Percentiles rank a stretch among this genome's conserved stretches.
Conservation (phyloP, 2,113 vertebrate species). For the Pachyramphus minor region DNA sequence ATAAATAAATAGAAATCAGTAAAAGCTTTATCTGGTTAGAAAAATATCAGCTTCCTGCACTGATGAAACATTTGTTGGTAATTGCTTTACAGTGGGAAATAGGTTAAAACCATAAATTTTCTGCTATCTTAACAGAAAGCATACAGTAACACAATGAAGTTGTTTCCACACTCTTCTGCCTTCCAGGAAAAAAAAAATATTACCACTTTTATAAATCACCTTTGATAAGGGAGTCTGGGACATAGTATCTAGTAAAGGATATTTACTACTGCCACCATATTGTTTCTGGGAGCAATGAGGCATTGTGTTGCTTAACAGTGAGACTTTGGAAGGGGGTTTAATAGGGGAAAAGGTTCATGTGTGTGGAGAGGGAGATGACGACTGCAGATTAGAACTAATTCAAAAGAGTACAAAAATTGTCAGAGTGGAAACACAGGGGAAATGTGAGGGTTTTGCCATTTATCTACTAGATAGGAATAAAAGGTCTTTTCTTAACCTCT, state of each 20-base stretch:
- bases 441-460: not conserved
- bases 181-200: not conserved
- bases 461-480: slow-evolving; percentile 6
- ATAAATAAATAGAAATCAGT: not conserved
- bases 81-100: not conserved
- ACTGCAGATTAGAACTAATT: not conserved
- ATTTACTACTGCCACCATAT: not conserved
- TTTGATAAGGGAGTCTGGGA: not conserved
- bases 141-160: not conserved
- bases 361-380: not conserved
- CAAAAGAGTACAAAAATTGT: not conserved
- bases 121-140: not conserved
- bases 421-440: not conserved
- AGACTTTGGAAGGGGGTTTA: not conserved
- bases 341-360: not conserved
- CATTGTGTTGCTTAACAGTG: not conserved
- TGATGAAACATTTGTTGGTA: not conserved
- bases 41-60: not conserved
- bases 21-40: slow-evolving; percentile 6
- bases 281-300: not conserved
- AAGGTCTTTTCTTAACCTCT: slow-evolving; percentile 30
- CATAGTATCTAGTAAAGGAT: not conserved
- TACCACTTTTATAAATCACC: not conserved
- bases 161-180: not conserved
- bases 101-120: slow-evolving; percentile 10